Evolutionary conservation across 2,113 vertebrate species (phyloP), one percentile per base, ranked within the genome.

Genomic region (Heterotis niloticus): DNA sequence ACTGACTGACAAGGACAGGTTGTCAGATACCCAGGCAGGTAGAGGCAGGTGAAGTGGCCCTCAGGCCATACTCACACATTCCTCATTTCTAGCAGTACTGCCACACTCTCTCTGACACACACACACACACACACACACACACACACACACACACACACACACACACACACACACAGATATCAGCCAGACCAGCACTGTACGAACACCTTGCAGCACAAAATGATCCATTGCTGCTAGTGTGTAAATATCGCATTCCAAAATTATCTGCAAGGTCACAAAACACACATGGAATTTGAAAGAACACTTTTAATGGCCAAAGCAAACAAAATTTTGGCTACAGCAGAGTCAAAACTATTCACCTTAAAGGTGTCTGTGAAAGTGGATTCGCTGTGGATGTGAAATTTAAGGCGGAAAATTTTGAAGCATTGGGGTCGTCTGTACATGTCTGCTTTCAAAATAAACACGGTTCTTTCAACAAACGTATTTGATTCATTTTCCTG

Each of bases 11-110:
- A 82, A 34, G 81, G 84, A 44, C 81, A 23, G 44, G 76, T 62
- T 75, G 76, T 78, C 34, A 83, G 89, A 83, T 86, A 89, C 84
- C 86, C 78, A 86, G 83, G 83, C 90, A 91, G 87, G 91, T 90
- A 87, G 82, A 72, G 76, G 88, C 91, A 91, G 78, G 91, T 74
- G 0, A 52, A 0, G 66, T 17, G 13, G 59, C 52, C 0, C 26
- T 29, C 14, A 24, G 74, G 88, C 82, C 91, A 84, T 88, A 86
- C 91, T 90, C 88, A 91, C 89, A 92, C 89, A 92, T 92, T 92
- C 91, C 90, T 88, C 18, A 81, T 79, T 85, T 82, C 83, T 89
- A 83, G 88, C 86, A 86, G 86, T 85, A 82, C 78, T 74, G 79
- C 79, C 16, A 44, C 44, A 52, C 60, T 64, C 12, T 18, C 64